Evolutionary conservation across 2,113 vertebrate genomes (phyloP), one percentile per base, ranked within the genome.

Genomic region (Sebastes fasciatus): DNA sequence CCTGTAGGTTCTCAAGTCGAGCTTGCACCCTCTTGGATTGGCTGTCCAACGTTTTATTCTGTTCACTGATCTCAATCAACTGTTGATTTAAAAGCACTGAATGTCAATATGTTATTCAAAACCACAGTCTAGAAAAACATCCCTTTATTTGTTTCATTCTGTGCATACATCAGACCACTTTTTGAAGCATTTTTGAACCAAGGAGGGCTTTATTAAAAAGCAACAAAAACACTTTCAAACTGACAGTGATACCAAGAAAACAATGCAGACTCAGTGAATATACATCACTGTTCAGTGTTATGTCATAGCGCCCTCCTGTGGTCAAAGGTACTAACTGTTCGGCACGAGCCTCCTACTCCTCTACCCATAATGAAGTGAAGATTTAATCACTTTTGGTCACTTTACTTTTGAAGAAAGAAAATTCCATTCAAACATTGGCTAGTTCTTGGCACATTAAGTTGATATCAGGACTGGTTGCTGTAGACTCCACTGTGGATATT

Each of bases 1-100:
- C 97, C 94, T 98, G 97, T 2, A 99, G 94, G 91, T 99, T 98
- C 69, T 97, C 96, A 85, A 99, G 94, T 88, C 96, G 96, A 76
- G 96, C 96, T 86, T 97, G 96, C 26, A 96, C 94, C 93, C 91
- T 97, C 81, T 92, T 96, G 21, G 94, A 95, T 87, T 97, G 96
- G 85, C 55, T 77, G 88, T 97, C 96, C 91, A 98, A 77, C 88
- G 91, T 96, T 82, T 91, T 96, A 79, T 97, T 98, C 90, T 97
- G 94, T 72, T 97, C 94, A 69, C 87, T 95, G 51, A 96, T 81
- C 79, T 96, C 95, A 90, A 74, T 96, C 86, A 98, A 70, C 97
- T 98, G 90, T 86, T 94, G 85, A 79, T 68, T 77, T 82, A 88
- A 77, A 87, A 77, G 76, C 13, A 63, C 6, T 8, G 1, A 21